A percentile compares a stretch with the other conserved stretches of the same genome.
Evolutionary conservation across 2,888 invertebrate species (phyloP).

Genomic region (Trissolcus japonicus): DNA sequence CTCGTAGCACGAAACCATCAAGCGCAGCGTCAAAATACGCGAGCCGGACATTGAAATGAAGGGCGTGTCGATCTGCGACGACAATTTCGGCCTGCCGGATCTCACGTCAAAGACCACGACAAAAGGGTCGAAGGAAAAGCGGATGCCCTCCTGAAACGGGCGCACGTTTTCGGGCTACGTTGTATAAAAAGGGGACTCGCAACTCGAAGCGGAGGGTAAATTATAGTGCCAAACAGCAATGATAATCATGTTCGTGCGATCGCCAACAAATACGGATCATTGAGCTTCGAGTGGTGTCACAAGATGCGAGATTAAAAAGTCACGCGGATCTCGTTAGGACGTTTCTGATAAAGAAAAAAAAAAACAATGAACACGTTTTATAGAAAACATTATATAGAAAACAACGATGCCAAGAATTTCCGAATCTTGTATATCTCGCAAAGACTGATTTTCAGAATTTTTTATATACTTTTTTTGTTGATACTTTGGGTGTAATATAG

Average conservation of each 20-base stretch:
- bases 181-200: constrained; percentile 38
- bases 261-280: constrained; percentile 2
- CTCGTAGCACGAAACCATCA: constrained; percentile 71
- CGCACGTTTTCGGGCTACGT: constrained; percentile 44
- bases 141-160: constrained; percentile 40
- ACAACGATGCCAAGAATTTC: constrained; percentile 50
- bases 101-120: constrained; percentile 44
- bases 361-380: constrained; percentile 15
- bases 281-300: constrained; percentile 11
- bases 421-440: constrained; percentile 43
- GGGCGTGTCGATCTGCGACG: constrained; percentile 63
- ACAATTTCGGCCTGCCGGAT: constrained; percentile 47
- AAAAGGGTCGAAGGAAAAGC: constrained; percentile 44
- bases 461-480: constrained; percentile 18
- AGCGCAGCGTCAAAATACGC: constrained; percentile 61
- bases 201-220: constrained; percentile 35
- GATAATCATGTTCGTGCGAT: constrained; percentile 49
- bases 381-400: constrained; percentile 24
- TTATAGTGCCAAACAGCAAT: constrained; percentile 50
- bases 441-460: constrained; percentile 56
- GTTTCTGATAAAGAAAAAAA: not conserved
- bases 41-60: constrained; percentile 71
- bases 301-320: constrained; percentile 17
- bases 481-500: constrained; percentile 50
- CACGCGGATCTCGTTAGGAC: constrained; percentile 11